These are phyloP conservation scores for Apodemus speciosus DNA, from an alignment of 2,113 vertebrate genomes.

Conservation along the genomic window DNA sequence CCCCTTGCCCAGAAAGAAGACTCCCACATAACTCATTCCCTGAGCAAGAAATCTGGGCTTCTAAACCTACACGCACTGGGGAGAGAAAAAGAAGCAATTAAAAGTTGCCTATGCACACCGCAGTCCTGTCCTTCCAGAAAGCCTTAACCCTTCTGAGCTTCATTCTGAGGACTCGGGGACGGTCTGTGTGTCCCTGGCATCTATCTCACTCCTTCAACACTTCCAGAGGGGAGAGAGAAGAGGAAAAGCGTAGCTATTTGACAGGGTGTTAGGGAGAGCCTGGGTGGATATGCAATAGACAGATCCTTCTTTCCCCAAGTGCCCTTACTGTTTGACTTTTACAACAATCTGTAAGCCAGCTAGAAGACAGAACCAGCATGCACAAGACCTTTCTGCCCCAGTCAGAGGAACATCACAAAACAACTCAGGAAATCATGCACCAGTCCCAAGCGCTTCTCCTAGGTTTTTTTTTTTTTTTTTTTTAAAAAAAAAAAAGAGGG, in stretches of 20 bases:
- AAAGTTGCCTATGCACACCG: slow-evolving; percentile 85
- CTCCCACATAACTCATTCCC: slow-evolving; percentile 34
- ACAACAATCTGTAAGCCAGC: slow-evolving; percentile 84
- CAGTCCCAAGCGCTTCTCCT: slow-evolving; percentile 76
- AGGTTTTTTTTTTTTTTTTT: too few species aligned
- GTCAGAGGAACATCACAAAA: slow-evolving; percentile 71
- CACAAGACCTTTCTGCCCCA: slow-evolving; percentile 71
- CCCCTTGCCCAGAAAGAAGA: slow-evolving; percentile 48
- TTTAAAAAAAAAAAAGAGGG: slow-evolving; percentile 30
- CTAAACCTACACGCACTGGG: slow-evolving; percentile 73
- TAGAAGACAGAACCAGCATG: slow-evolving; percentile 83
- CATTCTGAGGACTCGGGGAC: slow-evolving; percentile 74
- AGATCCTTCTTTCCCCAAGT: slow-evolving; percentile 67
- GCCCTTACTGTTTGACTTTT: slow-evolving; percentile 82
- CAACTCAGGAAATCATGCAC: slow-evolving; percentile 81
- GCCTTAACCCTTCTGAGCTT: slow-evolving; percentile 72
- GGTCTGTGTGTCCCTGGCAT: slow-evolving; percentile 73
- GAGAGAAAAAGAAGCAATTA: slow-evolving; percentile 80
- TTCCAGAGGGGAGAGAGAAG: slow-evolving; percentile 63
- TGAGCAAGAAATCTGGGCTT: slow-evolving; percentile 66
- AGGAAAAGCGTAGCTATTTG: slow-evolving; percentile 47
- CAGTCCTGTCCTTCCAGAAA: slow-evolving; percentile 77
- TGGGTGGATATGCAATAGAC: slow-evolving; percentile 68
- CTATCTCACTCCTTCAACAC: slow-evolving; percentile 69
- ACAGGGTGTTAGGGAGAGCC: slow-evolving; percentile 50